These are phyloP conservation scores for Coreoperca whiteheadi DNA, from an alignment of 2,113 vertebrate species.

Conservation along the genomic window DNA sequence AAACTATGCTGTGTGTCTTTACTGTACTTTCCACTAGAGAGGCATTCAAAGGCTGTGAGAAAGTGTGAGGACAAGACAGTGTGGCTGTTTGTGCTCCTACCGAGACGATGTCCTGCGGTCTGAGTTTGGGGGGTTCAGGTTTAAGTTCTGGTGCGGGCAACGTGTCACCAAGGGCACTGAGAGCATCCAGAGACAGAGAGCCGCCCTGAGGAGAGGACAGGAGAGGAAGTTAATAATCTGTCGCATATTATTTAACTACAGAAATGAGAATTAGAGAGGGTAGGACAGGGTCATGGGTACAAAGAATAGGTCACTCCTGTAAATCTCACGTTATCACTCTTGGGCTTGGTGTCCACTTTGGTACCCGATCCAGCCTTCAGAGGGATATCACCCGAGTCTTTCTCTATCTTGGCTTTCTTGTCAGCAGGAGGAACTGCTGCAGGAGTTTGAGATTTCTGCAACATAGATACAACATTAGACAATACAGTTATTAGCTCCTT, in stretches of 20 bases:
- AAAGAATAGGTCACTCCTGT: too few relatives aligned
- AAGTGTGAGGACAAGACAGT: not conserved
- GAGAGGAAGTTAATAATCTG: too few relatives aligned
- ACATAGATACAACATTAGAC: not conserved
- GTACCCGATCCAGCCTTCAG: too few relatives aligned
- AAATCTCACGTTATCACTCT: too few relatives aligned
- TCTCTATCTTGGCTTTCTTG: constrained; percentile 56
- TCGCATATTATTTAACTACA: too few relatives aligned
- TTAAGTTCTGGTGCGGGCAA: constrained; percentile 55
- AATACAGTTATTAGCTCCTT: not conserved
- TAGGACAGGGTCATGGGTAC: too few relatives aligned
- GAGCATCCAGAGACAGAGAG: constrained; percentile 72
- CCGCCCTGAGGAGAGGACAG: constrained; percentile 45
- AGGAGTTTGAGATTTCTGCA: constrained; percentile 58
- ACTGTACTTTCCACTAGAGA: too few relatives aligned
- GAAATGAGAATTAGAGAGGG: too few relatives aligned
- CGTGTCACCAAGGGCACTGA: constrained; percentile 66
- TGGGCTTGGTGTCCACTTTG: too few relatives aligned
- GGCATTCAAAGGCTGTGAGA: not conserved
- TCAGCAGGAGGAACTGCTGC: constrained; percentile 64
- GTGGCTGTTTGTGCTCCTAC: constrained; percentile 45
- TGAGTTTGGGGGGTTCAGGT: constrained; percentile 70
- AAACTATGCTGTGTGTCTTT: too few relatives aligned
- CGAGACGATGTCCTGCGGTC: constrained; percentile 73
- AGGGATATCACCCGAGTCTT: not conserved